Evolutionary conservation across 2,113 vertebrate genomes (phyloP).

Genomic region (Phalacrocorax brasilianus): DNA sequence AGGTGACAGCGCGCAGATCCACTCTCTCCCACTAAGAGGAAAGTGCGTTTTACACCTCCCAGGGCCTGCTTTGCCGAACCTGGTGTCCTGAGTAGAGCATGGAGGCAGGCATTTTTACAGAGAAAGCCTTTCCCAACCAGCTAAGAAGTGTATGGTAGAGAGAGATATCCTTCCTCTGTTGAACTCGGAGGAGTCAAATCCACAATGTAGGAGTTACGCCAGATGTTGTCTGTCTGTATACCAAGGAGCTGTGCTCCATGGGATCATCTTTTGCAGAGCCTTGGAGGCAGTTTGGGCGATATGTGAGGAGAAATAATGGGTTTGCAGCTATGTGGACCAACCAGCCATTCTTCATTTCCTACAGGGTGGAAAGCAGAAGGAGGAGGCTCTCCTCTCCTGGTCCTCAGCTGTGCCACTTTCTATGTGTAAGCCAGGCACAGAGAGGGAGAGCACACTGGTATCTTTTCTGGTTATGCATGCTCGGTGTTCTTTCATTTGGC

Average conservation of each 20-base stretch:
- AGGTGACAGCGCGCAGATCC: not conserved
- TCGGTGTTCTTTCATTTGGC: not conserved
- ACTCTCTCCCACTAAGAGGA: not conserved
- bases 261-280: not conserved
- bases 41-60: not conserved
- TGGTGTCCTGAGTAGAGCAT: not conserved
- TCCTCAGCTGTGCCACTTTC: not conserved
- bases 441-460: not conserved
- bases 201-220: not conserved
- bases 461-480: not conserved
- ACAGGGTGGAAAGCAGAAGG: not conserved
- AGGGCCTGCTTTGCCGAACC: not conserved
- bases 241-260: not conserved
- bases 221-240: not conserved
- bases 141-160: not conserved
- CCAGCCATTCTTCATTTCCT: constrained; percentile 24
- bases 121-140: not conserved
- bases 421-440: not conserved
- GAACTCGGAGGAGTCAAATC: not conserved
- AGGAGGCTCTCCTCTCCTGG: not conserved
- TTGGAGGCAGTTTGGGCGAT: not conserved
- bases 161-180: not conserved
- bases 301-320: not conserved
- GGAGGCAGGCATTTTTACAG: not conserved
- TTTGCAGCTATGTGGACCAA: constrained; percentile 17